These are phyloP conservation scores for Fragum sueziense DNA, from an alignment of 2,888 invertebrate species.

Conservation along the genomic window DNA sequence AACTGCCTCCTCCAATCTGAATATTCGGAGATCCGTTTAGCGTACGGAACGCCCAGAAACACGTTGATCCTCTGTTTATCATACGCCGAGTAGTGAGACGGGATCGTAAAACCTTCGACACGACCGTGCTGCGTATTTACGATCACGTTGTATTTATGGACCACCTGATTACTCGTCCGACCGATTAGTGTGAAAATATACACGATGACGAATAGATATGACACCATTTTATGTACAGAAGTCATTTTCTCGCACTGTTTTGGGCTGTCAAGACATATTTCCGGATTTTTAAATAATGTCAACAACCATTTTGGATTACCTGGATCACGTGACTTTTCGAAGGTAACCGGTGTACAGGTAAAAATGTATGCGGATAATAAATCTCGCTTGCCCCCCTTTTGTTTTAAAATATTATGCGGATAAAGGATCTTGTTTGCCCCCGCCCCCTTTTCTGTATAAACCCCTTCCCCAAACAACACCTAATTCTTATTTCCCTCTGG, in stretches of 20 bases:
- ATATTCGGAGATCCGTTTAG: slow-evolving; percentile 79
- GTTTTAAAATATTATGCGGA: too few relatives aligned
- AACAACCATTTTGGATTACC: slow-evolving; percentile 11
- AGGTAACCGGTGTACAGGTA: slow-evolving; percentile 55
- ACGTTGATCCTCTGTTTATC: slow-evolving; percentile 75
- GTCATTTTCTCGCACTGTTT: background rate
- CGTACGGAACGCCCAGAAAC: slow-evolving; percentile 83
- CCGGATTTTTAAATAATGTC: background rate
- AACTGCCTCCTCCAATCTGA: slow-evolving; percentile 72
- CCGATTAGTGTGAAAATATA: background rate
- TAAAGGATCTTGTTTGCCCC: too few relatives aligned
- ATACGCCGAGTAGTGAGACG: slow-evolving; percentile 68
- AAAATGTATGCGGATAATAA: background rate
- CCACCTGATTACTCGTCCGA: background rate
- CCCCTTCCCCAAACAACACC: background rate
- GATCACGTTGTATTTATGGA: slow-evolving; percentile 55
- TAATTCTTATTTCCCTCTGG: background rate
- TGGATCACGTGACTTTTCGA: slow-evolving; percentile 50
- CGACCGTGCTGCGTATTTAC: slow-evolving; percentile 59
- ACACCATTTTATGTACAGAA: background rate
- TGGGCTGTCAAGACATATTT: background rate
- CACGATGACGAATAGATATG: background rate
- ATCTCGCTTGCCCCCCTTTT: too few relatives aligned
- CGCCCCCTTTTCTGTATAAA: too few relatives aligned
- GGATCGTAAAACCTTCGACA: slow-evolving; percentile 72